Conservation (phyloP, 2,797 vertebrate genomes). For the Channa striata region DNA sequence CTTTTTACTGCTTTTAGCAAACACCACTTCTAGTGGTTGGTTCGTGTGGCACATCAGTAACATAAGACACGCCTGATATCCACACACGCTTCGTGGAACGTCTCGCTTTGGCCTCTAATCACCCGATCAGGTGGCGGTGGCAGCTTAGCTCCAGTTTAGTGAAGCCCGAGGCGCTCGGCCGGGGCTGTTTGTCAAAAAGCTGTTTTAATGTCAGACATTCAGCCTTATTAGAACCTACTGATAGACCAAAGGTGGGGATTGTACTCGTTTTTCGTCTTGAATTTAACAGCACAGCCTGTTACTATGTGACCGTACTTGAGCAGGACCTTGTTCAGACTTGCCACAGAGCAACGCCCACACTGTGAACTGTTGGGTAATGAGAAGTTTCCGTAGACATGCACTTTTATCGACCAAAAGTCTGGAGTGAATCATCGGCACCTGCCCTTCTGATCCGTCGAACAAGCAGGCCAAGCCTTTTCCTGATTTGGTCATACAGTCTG, state of each 20-base stretch:
- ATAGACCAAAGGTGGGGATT: slow-evolving; percentile 2
- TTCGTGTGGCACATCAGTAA: slow-evolving; percentile 8
- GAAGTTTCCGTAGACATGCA: slow-evolving; percentile 24
- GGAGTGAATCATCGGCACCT: slow-evolving; percentile 20
- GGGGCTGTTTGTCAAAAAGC: background rate
- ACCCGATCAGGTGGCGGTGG: slow-evolving; percentile 30
- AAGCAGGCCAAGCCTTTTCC: slow-evolving; percentile 16
- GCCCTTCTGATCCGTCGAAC: slow-evolving; percentile 7
- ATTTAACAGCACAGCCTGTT: background rate
- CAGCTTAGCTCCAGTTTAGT: slow-evolving; percentile 13
- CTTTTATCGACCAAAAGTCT: slow-evolving; percentile 13
- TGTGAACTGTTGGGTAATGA: slow-evolving; percentile 38
- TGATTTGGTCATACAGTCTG: background rate
- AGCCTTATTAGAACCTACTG: background rate
- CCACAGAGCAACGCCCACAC: slow-evolving; percentile 21
- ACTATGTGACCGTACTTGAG: slow-evolving; percentile 13
- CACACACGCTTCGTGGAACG: slow-evolving; percentile 5
- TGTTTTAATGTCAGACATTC: slow-evolving; percentile 8
- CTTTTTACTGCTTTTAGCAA: background rate
- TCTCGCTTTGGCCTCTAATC: slow-evolving; percentile 36
- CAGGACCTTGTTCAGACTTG: slow-evolving; percentile 29
- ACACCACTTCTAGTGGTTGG: background rate
- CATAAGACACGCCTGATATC: slow-evolving; percentile 40
- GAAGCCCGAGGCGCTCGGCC: background rate
- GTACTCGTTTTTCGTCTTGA: background rate